phyloP scores from a whole-genome alignment of 2,888 invertebrate genomes.

The Junonia oenone region DNA sequence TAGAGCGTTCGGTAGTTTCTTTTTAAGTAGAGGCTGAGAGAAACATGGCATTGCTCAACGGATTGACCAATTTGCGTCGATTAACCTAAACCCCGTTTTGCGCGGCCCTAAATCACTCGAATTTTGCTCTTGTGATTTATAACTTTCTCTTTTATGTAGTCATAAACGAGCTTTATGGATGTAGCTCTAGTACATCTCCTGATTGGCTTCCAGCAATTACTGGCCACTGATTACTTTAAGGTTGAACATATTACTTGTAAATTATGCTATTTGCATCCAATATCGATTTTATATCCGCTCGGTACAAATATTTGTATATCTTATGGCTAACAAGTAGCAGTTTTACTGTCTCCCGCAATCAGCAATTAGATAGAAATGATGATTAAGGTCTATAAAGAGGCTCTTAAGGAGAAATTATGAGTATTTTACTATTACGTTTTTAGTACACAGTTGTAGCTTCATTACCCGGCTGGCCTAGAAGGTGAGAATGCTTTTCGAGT shows the following conservation, averaged over 20 bases:
- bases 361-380: background rate
- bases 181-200: constrained; percentile 3
- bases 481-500: too few relatives aligned
- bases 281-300: background rate
- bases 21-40: constrained; percentile 35
- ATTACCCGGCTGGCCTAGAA: too few relatives aligned
- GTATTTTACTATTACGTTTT: too few relatives aligned
- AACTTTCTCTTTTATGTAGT: constrained; percentile 37
- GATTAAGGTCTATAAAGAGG: too few relatives aligned
- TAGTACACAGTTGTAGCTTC: too few relatives aligned
- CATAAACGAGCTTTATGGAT: constrained; percentile 14
- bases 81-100: constrained; percentile 37
- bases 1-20: constrained; percentile 22
- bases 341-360: background rate
- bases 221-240: background rate
- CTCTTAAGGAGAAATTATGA: too few relatives aligned
- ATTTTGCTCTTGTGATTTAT: constrained; percentile 38
- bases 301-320: background rate
- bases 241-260: background rate
- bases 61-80: constrained; percentile 41
- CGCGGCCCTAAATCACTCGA: constrained; percentile 33
- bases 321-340: background rate
- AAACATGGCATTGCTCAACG: constrained; percentile 38
- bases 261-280: background rate
- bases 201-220: constrained; percentile 5